Percentiles rank a stretch among this genome's conserved stretches.
phyloP scores from a whole-genome alignment of 2,888 invertebrate species.

The Cephus sareptanus region DNA sequence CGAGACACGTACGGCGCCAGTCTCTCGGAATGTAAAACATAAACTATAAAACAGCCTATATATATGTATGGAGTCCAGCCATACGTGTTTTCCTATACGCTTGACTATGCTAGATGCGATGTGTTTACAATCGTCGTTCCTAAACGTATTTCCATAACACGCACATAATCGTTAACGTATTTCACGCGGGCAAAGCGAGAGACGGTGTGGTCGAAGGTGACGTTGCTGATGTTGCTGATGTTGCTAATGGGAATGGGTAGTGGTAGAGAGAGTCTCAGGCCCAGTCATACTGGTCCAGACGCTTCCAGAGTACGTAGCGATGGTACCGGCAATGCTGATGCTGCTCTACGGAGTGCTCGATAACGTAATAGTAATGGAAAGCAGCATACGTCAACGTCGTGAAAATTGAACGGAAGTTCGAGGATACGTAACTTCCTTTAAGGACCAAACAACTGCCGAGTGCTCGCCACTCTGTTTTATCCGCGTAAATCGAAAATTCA shows the following conservation, averaged over 20 bases:
- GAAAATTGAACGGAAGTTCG: neutral
- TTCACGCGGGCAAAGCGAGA: constrained; percentile 5
- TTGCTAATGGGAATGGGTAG: neutral
- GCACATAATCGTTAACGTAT: constrained; percentile 20
- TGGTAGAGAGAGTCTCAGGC: neutral
- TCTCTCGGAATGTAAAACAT: constrained; percentile 28
- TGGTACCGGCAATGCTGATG: neutral
- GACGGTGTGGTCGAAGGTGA: neutral
- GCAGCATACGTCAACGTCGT: neutral
- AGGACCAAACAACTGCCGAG: no score
- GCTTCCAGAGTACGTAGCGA: neutral
- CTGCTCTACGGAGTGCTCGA: neutral
- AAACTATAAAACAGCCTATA: constrained; percentile 21
- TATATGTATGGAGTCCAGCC: neutral
- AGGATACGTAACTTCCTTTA: neutral
- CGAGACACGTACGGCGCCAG: constrained; percentile 23
- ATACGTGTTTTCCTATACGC: neutral
- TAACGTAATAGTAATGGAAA: neutral
- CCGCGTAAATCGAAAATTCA: neutral
- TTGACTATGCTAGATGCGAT: constrained; percentile 2
- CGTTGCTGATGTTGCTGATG: neutral
- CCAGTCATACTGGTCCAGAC: neutral
- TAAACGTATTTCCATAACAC: constrained; percentile 20
- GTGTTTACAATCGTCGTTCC: constrained; percentile 15
- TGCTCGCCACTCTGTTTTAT: no score